Percentiles rank a stretch among this genome's conserved stretches.
Conservation (phyloP, 2,113 vertebrate species). For the Saimiri boliviensis region DNA sequence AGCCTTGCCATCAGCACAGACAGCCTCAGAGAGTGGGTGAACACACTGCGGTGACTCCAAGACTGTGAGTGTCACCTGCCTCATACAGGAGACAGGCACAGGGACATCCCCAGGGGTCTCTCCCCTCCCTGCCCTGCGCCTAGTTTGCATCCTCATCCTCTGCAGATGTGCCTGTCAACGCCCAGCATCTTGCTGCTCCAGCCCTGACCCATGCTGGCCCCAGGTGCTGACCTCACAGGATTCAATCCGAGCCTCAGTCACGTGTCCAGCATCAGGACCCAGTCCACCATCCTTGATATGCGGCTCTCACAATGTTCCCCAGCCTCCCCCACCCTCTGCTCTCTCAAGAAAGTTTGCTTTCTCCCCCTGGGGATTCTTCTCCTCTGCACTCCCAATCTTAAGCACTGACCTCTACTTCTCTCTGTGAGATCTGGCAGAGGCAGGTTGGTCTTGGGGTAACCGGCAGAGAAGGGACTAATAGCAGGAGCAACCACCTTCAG, state of each 20-base stretch:
- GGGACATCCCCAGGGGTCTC: neutral
- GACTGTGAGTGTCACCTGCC: neutral
- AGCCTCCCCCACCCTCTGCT: too few species aligned
- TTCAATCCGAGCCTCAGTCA: neutral
- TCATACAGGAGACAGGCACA: neutral
- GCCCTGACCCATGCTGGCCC: neutral
- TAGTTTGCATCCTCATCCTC: neutral
- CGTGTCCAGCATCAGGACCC: slow-evolving; percentile 53
- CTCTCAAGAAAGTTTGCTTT: too few species aligned
- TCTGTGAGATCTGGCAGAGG: too few species aligned
- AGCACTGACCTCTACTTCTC: too few species aligned
- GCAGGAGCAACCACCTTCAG: too few species aligned
- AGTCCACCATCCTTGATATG: slow-evolving; percentile 60
- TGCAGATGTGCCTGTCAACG: neutral
- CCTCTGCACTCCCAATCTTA: too few species aligned
- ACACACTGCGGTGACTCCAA: neutral
- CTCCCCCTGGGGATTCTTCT: too few species aligned
- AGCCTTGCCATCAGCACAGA: neutral
- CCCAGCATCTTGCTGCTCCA: neutral
- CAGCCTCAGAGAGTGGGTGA: neutral
- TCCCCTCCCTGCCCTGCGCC: too few species aligned
- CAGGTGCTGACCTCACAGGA: neutral
- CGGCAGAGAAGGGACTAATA: too few species aligned
- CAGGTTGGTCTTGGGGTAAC: too few species aligned
- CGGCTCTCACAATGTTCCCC: neutral